These are phyloP conservation scores for Sylvilagus bachmani DNA, from an alignment of 2,113 vertebrate species.

Conservation along the genomic window DNA sequence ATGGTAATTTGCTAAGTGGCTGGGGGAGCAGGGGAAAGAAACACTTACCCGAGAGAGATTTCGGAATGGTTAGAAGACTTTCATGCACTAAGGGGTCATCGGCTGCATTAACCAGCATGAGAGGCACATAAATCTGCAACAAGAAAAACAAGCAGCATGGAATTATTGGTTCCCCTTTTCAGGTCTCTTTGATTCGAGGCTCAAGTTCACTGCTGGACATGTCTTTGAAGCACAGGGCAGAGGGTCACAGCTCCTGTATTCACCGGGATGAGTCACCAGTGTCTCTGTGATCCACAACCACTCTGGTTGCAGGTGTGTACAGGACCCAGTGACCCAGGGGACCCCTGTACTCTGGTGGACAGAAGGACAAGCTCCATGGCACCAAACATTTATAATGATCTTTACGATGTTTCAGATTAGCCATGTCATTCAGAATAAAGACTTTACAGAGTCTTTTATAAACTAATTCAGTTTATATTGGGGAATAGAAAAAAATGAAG, in stretches of 20 bases:
- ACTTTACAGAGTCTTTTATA: background rate
- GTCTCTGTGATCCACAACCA: background rate
- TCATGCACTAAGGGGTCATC: conserved; percentile 98
- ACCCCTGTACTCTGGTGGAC: background rate
- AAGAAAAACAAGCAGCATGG: background rate
- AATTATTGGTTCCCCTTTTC: background rate
- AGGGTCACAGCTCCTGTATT: background rate
- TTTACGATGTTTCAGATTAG: background rate
- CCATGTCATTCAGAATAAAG: background rate
- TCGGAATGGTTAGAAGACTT: conserved; percentile 97
- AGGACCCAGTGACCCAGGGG: background rate
- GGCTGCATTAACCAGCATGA: conserved; percentile 96
- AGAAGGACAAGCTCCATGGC: fast-evolving
- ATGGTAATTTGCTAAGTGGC: background rate
- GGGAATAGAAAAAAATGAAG: background rate
- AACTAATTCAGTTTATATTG: background rate
- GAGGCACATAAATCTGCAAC: conserved; percentile 95
- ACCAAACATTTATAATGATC: background rate
- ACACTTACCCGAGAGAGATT: conserved; percentile 94
- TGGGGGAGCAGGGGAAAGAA: background rate
- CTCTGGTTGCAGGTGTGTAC: background rate
- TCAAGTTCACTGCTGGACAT: background rate
- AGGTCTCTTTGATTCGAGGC: background rate
- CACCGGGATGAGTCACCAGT: background rate
- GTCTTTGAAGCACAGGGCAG: background rate